Conservation (phyloP, 2,888 invertebrate genomes). For the Nasonia oneida region DNA sequence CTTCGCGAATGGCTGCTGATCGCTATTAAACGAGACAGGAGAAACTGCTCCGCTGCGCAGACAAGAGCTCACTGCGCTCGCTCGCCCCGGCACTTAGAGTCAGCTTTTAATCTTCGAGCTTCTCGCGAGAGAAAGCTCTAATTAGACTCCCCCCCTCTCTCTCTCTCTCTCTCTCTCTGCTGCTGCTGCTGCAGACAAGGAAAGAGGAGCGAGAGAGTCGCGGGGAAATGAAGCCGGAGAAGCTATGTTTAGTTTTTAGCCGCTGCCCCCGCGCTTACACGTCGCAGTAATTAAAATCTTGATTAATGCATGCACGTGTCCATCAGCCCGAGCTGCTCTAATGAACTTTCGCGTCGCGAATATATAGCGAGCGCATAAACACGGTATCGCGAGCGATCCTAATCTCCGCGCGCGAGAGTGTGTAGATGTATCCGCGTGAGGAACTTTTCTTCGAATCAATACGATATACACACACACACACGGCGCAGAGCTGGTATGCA, state of each 20-base stretch:
- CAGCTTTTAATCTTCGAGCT: conserved; percentile 73
- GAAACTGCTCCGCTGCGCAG: background rate
- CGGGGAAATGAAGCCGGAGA: conserved; percentile 56
- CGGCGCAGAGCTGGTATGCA: no score
- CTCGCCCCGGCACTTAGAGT: conserved; percentile 71
- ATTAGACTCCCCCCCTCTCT: conserved; percentile 74
- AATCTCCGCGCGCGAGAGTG: background rate
- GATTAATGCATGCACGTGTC: conserved; percentile 78
- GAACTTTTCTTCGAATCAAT: conserved; percentile 5
- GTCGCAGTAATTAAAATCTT: conserved; percentile 78
- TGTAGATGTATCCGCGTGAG: background rate
- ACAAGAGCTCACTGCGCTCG: conserved; percentile 54
- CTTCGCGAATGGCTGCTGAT: conserved; percentile 68
- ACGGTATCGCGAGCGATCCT: conserved; percentile 15
- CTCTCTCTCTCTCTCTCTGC: conserved; percentile 65
- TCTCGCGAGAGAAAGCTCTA: conserved; percentile 67
- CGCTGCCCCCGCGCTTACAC: conserved; percentile 72
- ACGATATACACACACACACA: background rate
- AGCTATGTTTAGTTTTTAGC: conserved; percentile 75
- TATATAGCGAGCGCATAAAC: background rate
- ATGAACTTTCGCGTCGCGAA: conserved; percentile 76
- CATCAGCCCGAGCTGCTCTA: conserved; percentile 72
- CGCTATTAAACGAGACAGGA: conserved; percentile 68
- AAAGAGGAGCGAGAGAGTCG: conserved; percentile 66
- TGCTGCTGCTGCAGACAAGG: conserved; percentile 48